Evolutionary conservation across 2,888 invertebrate species (phyloP).

Genomic region (Sesia apiformis): DNA sequence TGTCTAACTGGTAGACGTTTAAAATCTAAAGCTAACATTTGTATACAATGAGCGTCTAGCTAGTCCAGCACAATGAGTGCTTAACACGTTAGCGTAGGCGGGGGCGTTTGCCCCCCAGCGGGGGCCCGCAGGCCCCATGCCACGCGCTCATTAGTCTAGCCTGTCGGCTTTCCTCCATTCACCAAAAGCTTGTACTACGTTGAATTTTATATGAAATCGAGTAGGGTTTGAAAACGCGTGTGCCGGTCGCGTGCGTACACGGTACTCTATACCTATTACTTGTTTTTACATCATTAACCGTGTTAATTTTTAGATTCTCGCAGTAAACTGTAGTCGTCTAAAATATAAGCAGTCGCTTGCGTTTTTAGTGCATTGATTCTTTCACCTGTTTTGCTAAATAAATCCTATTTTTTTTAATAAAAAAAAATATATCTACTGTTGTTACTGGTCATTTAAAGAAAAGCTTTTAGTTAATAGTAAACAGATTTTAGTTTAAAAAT

Average conservation of each 20-base stretch:
- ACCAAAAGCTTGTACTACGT: conserved; percentile 5
- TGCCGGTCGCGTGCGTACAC: conserved; percentile 30
- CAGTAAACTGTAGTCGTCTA: too few species aligned
- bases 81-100: not conserved
- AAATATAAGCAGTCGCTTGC: too few species aligned
- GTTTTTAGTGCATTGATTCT: not conserved
- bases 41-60: too few species aligned
- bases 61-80: not conserved
- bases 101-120: not conserved
- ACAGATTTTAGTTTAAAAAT: too few species aligned
- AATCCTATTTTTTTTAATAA: not conserved
- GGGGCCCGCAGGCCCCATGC: conserved; percentile 8
- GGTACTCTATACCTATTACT: conserved; percentile 31
- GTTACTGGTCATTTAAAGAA: too few species aligned
- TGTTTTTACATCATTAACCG: conserved; percentile 66
- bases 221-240: conserved; percentile 29
- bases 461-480: too few species aligned
- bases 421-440: too few species aligned
- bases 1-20: too few species aligned
- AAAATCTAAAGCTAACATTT: too few species aligned
- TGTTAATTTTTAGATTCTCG: conserved; percentile 32
- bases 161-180: conserved; percentile 36
- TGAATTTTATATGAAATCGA: conserved; percentile 25
- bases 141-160: conserved; percentile 52
- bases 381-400: not conserved